These are phyloP conservation scores for Calliphora vomitoria DNA, from an alignment of 2,888 invertebrate genomes.

Conservation along the genomic window DNA sequence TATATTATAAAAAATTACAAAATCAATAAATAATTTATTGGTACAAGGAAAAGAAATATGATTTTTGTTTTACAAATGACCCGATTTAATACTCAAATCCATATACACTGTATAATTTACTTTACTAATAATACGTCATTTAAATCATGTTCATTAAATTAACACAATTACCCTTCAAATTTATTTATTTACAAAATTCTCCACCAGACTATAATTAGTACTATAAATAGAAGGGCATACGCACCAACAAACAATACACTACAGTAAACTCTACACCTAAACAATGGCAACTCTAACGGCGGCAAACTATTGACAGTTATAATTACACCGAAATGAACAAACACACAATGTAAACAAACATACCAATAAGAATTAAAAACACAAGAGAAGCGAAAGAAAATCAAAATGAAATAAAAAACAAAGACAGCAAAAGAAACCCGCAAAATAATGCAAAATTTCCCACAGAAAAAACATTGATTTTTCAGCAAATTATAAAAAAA, in stretches of 20 bases:
- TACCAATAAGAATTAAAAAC: slow-evolving; percentile 16
- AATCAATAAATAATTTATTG: too few species aligned
- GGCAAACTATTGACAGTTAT: slow-evolving; percentile 65
- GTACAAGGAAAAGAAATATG: too few species aligned
- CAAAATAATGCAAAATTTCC: slow-evolving; percentile 32
- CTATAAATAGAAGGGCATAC: slow-evolving; percentile 31
- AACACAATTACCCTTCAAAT: slow-evolving; percentile 42
- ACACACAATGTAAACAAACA: slow-evolving; percentile 66
- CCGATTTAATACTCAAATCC: background rate
- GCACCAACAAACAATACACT: background rate
- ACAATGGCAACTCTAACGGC: slow-evolving; percentile 46
- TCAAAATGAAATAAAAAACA: too few species aligned
- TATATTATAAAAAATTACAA: too few species aligned
- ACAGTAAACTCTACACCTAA: background rate
- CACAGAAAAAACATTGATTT: slow-evolving; percentile 37
- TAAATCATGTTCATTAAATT: slow-evolving; percentile 45
- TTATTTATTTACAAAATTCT: slow-evolving; percentile 55
- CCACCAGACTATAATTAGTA: slow-evolving; percentile 38
- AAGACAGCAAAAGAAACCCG: background rate
- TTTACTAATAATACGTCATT: slow-evolving; percentile 18
- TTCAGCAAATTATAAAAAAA: slow-evolving; percentile 1
- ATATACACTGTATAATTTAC: background rate
- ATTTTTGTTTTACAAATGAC: background rate
- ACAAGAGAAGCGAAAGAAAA: background rate
- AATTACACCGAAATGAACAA: slow-evolving; percentile 46